Percentiles rank a stretch among this genome's conserved stretches.
Conservation (phyloP, 2,113 vertebrate genomes). For the Poecile atricapillus region DNA sequence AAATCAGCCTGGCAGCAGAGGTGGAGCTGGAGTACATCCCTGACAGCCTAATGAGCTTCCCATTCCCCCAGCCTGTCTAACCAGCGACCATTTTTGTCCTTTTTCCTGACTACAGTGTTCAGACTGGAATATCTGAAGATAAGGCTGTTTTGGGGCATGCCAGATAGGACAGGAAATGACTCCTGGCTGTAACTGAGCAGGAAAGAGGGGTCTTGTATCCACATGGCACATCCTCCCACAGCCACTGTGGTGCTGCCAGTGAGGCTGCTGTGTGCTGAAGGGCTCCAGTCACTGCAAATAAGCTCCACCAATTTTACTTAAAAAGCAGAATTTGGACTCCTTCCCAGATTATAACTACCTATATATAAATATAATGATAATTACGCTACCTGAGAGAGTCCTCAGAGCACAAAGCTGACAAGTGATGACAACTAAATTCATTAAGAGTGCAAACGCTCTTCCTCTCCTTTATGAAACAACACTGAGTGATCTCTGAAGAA, state of each 20-base stretch:
- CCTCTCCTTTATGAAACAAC: slow-evolving; percentile 43
- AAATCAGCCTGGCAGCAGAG: background rate
- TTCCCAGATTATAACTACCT: slow-evolving; percentile 54
- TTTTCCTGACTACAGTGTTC: background rate
- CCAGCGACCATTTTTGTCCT: background rate
- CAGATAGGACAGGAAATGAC: background rate
- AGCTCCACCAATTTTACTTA: background rate
- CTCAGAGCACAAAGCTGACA: slow-evolving; percentile 27
- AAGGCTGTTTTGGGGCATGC: background rate
- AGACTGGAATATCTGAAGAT: background rate
- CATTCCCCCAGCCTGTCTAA: background rate
- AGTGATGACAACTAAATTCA: slow-evolving; percentile 55
- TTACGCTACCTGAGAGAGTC: background rate
- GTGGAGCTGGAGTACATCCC: background rate
- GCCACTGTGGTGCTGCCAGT: background rate
- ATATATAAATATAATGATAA: slow-evolving; percentile 33
- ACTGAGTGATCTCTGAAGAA: slow-evolving; percentile 52
- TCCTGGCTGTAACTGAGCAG: background rate
- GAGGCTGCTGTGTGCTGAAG: background rate
- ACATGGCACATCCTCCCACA: fast-evolving
- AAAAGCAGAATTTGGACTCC: slow-evolving; percentile 15
- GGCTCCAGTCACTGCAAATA: background rate
- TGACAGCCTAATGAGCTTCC: background rate
- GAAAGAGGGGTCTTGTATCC: background rate
- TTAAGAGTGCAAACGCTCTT: slow-evolving; percentile 13